Evolutionary conservation across 2,113 vertebrate genomes (phyloP).

Genomic region (Piaya cayana): DNA sequence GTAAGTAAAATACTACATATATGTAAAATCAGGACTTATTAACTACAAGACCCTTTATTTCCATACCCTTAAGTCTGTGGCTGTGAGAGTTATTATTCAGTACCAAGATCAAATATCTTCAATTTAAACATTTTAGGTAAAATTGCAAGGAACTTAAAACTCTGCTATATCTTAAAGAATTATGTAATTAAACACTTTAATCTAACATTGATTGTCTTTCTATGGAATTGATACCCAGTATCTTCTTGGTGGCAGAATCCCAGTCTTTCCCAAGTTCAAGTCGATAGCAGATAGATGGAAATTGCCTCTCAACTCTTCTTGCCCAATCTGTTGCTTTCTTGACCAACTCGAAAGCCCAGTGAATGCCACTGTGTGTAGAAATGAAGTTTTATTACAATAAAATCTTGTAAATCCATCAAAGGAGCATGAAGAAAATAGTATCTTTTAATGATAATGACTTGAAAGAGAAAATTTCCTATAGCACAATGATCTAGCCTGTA

Average conservation of each 20-base stretch:
- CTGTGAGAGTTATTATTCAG: neutral
- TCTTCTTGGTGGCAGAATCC: conserved; percentile 81
- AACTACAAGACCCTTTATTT: neutral
- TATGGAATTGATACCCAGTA: conserved; percentile 74
- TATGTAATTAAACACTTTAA: neutral
- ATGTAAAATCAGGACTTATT: neutral
- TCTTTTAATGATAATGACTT: neutral
- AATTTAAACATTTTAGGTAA: neutral
- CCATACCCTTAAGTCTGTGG: neutral
- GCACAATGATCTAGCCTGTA: neutral
- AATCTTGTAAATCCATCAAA: neutral
- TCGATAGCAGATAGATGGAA: conserved; percentile 80
- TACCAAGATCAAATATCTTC: neutral
- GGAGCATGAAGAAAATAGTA: neutral
- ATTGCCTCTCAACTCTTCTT: conserved; percentile 77
- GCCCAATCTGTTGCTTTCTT: conserved; percentile 79
- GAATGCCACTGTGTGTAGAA: conserved; percentile 52
- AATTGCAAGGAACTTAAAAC: neutral
- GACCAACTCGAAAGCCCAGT: conserved; percentile 66
- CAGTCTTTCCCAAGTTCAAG: conserved; percentile 84
- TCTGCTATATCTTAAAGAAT: neutral
- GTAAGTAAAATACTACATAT: neutral
- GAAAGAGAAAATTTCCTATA: neutral
- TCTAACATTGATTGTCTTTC: no score
- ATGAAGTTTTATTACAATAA: neutral